phyloP scores from a whole-genome alignment of 92 coral and sea anemone genomes.

The Desmophyllum pertusum region DNA sequence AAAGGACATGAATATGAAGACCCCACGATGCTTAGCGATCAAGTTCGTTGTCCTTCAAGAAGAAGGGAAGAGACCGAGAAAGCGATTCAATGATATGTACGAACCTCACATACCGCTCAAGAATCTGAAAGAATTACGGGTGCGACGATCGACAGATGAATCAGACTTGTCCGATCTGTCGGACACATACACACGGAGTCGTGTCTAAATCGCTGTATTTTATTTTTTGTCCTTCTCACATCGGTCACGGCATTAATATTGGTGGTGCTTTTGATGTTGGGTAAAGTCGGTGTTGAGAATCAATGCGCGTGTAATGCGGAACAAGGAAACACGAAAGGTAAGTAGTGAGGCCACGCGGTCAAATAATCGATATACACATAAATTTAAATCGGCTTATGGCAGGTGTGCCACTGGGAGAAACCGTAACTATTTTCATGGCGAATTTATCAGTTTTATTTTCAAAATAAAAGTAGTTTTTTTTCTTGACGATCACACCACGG shows the following conservation, averaged over 20 bases:
- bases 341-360: conserved; percentile 12
- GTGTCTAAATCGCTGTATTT: conserved; percentile 43
- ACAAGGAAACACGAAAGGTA: conserved; percentile 27
- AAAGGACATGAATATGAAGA: conserved; percentile 46
- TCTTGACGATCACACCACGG: conserved; percentile 13
- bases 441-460: neutral
- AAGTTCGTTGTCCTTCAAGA: conserved; percentile 39
- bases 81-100: conserved; percentile 38
- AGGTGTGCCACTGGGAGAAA: neutral
- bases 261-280: conserved; percentile 57
- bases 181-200: conserved; percentile 24
- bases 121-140: conserved; percentile 21
- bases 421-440: no score
- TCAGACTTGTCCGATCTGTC: conserved; percentile 25
- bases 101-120: conserved; percentile 42
- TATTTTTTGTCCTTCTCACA: conserved; percentile 47
- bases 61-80: conserved; percentile 21
- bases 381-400: neutral
- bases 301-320: conserved; percentile 33
- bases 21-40: conserved; percentile 29
- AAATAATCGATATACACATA: no score
- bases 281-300: conserved; percentile 37
- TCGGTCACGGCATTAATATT: conserved; percentile 51
- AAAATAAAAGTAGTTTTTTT: neutral
- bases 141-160: conserved; percentile 1